Percentiles rank a stretch among this genome's conserved stretches.
phyloP scores from a whole-genome alignment of 2,113 vertebrate genomes.

The Myocastor coypus region DNA sequence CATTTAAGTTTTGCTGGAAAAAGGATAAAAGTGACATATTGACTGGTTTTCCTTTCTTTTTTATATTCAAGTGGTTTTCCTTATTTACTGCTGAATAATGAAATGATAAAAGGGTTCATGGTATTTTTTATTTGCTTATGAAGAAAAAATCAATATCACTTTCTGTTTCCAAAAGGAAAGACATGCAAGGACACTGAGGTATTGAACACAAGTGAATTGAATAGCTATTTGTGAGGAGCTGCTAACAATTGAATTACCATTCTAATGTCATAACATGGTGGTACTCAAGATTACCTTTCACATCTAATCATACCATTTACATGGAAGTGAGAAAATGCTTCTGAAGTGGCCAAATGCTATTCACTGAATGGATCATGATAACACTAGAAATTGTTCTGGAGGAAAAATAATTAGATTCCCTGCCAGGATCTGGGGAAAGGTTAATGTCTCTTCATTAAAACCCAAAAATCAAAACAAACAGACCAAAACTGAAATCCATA shows the following conservation, averaged over 20 bases:
- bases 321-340: slow-evolving; percentile 73
- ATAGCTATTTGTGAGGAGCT: slow-evolving; percentile 73
- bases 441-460: slow-evolving; percentile 60
- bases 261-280: slow-evolving; percentile 81
- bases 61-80: slow-evolving; percentile 57
- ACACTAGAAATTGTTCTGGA: slow-evolving; percentile 70
- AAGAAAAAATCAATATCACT: slow-evolving; percentile 82
- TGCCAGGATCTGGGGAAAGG: slow-evolving; percentile 58
- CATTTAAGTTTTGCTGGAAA: slow-evolving; percentile 10
- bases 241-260: slow-evolving; percentile 81
- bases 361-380: slow-evolving; percentile 69
- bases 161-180: slow-evolving; percentile 76
- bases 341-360: slow-evolving; percentile 76
- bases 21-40: slow-evolving; percentile 47
- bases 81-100: slow-evolving; percentile 76
- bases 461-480: background rate
- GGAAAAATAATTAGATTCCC: slow-evolving; percentile 74
- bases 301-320: slow-evolving; percentile 81
- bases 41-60: slow-evolving; percentile 50
- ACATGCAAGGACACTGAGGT: slow-evolving; percentile 41
- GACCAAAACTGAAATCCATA: background rate
- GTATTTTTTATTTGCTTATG: slow-evolving; percentile 73
- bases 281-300: slow-evolving; percentile 79
- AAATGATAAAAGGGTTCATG: slow-evolving; percentile 76
- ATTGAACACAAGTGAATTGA: slow-evolving; percentile 75